Percentiles rank a stretch among this genome's conserved stretches.
These are phyloP conservation scores for Neolamprologus longior DNA, from an alignment of 2,113 vertebrate species.

Conservation along the genomic window DNA sequence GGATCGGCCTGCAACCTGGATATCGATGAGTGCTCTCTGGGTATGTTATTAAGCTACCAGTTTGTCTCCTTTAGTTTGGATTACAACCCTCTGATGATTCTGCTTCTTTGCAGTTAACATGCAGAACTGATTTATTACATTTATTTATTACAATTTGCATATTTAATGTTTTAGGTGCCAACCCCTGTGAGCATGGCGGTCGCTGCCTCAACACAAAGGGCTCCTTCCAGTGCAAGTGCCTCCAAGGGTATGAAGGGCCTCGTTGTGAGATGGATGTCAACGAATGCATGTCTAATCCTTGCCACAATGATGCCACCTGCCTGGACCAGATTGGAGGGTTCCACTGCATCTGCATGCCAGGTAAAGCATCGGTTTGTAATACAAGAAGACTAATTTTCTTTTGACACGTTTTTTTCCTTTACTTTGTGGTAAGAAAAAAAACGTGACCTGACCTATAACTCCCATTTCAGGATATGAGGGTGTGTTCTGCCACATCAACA, in stretches of 20 bases:
- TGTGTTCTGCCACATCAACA: slow-evolving; percentile 89
- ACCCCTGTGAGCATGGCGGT: slow-evolving; percentile 91
- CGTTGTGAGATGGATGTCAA: slow-evolving; percentile 95
- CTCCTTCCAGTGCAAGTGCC: slow-evolving; percentile 91
- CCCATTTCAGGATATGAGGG: slow-evolving; percentile 85
- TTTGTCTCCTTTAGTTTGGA: not conserved
- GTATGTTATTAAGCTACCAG: slow-evolving; percentile 53
- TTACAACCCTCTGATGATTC: not conserved
- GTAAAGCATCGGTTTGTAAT: slow-evolving; percentile 45
- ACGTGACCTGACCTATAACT: not conserved
- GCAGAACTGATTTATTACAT: not conserved
- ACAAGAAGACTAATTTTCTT: not conserved
- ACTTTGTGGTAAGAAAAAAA: not conserved
- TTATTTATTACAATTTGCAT: not conserved
- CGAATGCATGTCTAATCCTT: slow-evolving; percentile 92
- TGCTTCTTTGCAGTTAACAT: not conserved
- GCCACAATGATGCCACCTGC: slow-evolving; percentile 93
- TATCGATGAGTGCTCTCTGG: slow-evolving; percentile 88
- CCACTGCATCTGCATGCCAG: slow-evolving; percentile 97
- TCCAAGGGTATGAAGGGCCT: slow-evolving; percentile 86
- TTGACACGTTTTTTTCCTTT: not conserved
- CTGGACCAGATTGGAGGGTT: slow-evolving; percentile 94
- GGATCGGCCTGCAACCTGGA: slow-evolving; percentile 93
- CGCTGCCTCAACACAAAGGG: slow-evolving; percentile 94
- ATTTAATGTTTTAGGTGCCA: slow-evolving; percentile 75